Evolutionary conservation across 2,113 vertebrate genomes (phyloP), one percentile per base, ranked within the genome.

Genomic region (Motacilla alba): DNA sequence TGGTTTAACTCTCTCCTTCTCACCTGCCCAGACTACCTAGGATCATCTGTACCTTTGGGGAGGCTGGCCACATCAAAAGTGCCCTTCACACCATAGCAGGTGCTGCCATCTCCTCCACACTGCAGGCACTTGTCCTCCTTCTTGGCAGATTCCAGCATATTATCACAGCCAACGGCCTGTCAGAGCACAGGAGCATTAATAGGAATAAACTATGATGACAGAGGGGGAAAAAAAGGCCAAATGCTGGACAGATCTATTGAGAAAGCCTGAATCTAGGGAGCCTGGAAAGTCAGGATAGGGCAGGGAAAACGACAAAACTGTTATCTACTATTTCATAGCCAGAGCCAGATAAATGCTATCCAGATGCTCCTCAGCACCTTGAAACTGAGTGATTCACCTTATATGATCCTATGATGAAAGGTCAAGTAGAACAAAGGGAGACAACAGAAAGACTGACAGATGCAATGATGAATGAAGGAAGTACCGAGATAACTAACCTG

Each of bases 111-210:
- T 22, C 99, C 99, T 93, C 99, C 99, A 70, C 99, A 99, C 95
- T 98, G 98, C 92, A 99, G 98, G 88, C 99, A 99, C 66, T 98
- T 98, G 97, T 99, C 99, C 83, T 99, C 99, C 94, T 98, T 97
- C 97, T 98, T 98, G 15, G 87, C 44, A 9, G 99, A 99, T 74
- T 99, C 98, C 88, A 99, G 93, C 84, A 98, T 91, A 88, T 98
- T 98, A 98, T 99, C 99, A 96, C 99, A 99, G 96, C 99, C 99
- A 22, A 99, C 98, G 0, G 96, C 97, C 99, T 99, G 91, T 53
- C 81, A 87, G 74, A 89, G 53, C 52, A 93, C 46, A 89, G 67
- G 9, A 39, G 18, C 13, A 47, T 19, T 50, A 31, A 80, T 41
- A 69, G 68, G 70, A 69, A 79, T 64, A 83, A 96, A 49, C 3